Evolutionary conservation across 1,140 invertebrate genomes (phyloP).

Genomic region (Saccostrea cuccullata): DNA sequence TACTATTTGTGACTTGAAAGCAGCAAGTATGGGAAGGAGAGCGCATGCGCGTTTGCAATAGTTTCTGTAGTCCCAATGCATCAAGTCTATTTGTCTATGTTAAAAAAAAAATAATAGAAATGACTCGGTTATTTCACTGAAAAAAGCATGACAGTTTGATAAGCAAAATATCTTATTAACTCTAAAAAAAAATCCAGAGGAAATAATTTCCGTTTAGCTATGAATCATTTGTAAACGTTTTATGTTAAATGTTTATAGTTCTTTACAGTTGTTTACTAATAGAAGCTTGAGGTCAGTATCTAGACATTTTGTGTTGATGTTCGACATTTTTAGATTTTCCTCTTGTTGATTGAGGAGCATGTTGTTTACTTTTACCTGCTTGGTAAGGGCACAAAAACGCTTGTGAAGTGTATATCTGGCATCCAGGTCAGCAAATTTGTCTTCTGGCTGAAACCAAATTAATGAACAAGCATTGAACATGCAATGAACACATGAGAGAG

Average conservation of each 20-base stretch:
- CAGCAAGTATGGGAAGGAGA: slow-evolving; percentile 20
- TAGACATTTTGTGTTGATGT: neutral
- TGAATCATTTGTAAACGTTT: neutral
- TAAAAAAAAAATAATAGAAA: neutral
- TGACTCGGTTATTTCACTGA: too few relatives aligned
- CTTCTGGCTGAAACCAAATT: slow-evolving; percentile 17
- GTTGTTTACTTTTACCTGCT: neutral
- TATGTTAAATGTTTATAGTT: neutral
- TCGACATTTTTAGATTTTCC: neutral
- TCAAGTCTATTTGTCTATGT: slow-evolving; percentile 26
- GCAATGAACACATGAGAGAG: neutral
- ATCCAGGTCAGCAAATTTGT: slow-evolving; percentile 1
- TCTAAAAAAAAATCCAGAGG: neutral
- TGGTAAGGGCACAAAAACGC: slow-evolving; percentile 8
- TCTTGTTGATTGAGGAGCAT: neutral
- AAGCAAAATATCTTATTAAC: neutral
- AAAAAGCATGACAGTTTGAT: neutral
- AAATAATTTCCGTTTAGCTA: neutral
- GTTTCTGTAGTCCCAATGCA: slow-evolving; percentile 36
- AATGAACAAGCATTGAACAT: neutral
- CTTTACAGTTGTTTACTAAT: neutral
- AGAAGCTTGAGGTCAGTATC: neutral
- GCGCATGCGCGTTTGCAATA: slow-evolving; percentile 5
- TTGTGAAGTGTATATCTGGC: slow-evolving; percentile 19
- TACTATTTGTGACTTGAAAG: slow-evolving; percentile 22